phyloP scores from a whole-genome alignment of 2,888 invertebrate species.

The Horisme vitalbata region DNA sequence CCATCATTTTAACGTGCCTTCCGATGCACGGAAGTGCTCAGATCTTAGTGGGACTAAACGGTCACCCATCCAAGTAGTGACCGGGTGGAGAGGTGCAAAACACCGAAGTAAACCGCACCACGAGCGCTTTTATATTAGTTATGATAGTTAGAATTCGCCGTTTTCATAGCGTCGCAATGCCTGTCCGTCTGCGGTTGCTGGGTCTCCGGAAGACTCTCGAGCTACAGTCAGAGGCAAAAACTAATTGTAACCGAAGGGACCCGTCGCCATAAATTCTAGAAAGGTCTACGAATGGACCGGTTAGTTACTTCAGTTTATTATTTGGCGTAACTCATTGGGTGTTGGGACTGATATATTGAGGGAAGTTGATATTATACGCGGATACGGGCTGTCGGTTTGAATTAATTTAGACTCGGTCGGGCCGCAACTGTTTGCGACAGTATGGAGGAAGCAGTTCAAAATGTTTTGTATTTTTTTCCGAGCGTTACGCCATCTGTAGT shows the following conservation, averaged over 20 bases:
- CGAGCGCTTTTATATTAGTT: no score
- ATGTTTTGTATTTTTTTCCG: no score
- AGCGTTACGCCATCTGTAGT: no score
- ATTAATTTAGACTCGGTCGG: conserved; percentile 19
- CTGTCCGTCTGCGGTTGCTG: conserved; percentile 46
- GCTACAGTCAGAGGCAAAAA: conserved; percentile 64
- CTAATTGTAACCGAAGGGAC: conserved; percentile 63
- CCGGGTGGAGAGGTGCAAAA: no score
- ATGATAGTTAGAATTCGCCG: no score
- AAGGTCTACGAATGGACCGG: conserved; percentile 36
- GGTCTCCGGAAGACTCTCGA: conserved; percentile 43
- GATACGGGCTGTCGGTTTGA: conserved; percentile 9
- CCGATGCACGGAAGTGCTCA: no score
- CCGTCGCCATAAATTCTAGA: conserved; percentile 58
- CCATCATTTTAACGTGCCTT: no score
- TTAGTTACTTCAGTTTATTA: conserved; percentile 34
- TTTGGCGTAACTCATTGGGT: conserved; percentile 34
- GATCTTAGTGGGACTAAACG: no score
- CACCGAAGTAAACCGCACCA: no score
- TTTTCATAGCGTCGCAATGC: conserved; percentile 46
- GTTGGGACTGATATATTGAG: conserved; percentile 30
- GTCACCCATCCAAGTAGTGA: no score
- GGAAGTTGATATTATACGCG: conserved; percentile 20
- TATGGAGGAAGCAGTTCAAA: no score
- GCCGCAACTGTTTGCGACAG: no score